phyloP scores from a whole-genome alignment of 2,113 vertebrate genomes.

The Corvus moneduloides region DNA sequence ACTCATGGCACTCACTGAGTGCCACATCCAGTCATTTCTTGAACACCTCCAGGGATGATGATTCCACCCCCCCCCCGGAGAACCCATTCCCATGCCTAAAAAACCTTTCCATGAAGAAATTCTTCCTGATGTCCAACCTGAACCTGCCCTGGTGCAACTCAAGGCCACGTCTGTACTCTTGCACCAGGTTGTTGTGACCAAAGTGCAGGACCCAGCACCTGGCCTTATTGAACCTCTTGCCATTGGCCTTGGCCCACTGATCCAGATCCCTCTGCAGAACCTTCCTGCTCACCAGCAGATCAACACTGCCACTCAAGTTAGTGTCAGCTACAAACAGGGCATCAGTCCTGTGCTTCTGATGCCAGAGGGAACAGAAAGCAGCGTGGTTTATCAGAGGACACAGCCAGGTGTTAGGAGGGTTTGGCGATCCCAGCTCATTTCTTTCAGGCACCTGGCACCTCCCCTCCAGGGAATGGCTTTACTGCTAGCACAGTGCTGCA shows the following conservation, averaged over 20 bases:
- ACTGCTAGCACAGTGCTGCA: fast-evolving
- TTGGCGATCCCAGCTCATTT: not conserved
- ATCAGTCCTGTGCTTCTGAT: not conserved
- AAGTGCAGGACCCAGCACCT: not conserved
- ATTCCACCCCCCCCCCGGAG: not conserved
- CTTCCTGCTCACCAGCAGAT: not conserved
- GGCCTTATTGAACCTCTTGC: not conserved
- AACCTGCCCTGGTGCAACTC: not conserved
- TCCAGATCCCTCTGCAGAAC: not conserved
- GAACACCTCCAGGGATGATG: too few species aligned
- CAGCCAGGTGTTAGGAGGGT: not conserved
- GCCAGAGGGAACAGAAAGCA: not conserved
- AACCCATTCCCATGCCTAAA: not conserved
- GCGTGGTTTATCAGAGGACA: not conserved
- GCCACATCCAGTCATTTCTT: not conserved
- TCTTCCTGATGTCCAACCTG: not conserved
- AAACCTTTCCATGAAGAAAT: not conserved
- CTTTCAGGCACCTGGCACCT: not conserved
- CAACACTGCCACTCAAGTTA: not conserved
- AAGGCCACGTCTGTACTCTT: not conserved
- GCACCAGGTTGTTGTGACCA: too few species aligned
- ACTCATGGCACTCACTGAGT: not conserved
- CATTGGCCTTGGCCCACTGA: not conserved
- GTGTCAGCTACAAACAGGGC: not conserved
- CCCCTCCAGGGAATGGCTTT: not conserved